These are phyloP conservation scores for Dascillus cervinus DNA, from an alignment of 2,888 invertebrate species.

Conservation along the genomic window DNA sequence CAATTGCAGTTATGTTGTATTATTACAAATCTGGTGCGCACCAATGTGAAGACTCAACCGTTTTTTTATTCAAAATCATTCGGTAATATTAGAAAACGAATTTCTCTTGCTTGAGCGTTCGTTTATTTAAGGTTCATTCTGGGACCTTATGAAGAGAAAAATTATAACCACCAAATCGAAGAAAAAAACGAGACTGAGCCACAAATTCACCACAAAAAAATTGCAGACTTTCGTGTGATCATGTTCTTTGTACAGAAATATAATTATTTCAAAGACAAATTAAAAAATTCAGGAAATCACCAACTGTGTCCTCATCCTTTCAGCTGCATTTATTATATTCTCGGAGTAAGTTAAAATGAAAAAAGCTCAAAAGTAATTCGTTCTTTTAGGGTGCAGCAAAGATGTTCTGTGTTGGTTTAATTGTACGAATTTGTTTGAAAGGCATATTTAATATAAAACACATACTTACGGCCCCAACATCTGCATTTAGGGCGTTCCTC, in stretches of 20 bases:
- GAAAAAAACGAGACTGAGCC: too few relatives aligned
- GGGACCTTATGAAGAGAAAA: conserved; percentile 53
- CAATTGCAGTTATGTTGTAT: conserved; percentile 52
- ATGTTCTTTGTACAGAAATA: too few relatives aligned
- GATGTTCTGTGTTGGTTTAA: conserved; percentile 55
- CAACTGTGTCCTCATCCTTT: conserved; percentile 53
- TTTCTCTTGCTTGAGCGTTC: too few relatives aligned
- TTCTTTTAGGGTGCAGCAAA: conserved; percentile 48
- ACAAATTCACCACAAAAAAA: too few relatives aligned
- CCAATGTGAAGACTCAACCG: too few relatives aligned
- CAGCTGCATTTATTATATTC: too few relatives aligned
- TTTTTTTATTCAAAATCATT: too few relatives aligned
- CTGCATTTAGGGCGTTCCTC: conserved; percentile 46
- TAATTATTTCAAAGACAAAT: too few relatives aligned
- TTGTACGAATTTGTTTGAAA: conserved; percentile 54
- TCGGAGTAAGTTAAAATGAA: conserved; percentile 57
- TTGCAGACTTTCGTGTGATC: too few relatives aligned
- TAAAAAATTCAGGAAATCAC: too few relatives aligned
- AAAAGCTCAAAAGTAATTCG: conserved; percentile 13
- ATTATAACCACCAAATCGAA: too few relatives aligned
- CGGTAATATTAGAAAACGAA: too few relatives aligned
- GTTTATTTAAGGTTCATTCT: conserved; percentile 51
- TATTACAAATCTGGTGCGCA: conserved; percentile 50
- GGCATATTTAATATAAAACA: conserved; percentile 49
- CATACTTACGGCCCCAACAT: conserved; percentile 46